Conservation (phyloP, 2,888 invertebrate species). For the Liopterus haemorrhoidalis region DNA sequence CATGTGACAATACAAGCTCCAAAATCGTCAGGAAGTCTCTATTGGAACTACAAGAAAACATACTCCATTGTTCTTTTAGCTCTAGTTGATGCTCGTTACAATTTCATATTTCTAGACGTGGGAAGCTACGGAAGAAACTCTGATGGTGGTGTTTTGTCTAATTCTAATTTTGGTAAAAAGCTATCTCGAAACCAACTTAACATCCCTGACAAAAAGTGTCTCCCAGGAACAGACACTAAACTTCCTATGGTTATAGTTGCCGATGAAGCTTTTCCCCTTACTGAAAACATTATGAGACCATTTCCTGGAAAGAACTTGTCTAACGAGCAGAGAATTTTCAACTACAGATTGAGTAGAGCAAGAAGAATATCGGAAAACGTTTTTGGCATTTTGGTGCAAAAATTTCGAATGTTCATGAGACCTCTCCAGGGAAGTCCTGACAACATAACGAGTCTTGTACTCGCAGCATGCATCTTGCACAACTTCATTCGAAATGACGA, state of each 20-base stretch:
- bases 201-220: too few species aligned
- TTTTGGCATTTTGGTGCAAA: slow-evolving; percentile 3
- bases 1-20: neutral
- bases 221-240: too few species aligned
- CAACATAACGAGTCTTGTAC: too few species aligned
- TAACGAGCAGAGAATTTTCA: neutral
- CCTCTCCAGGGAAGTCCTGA: too few species aligned
- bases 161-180: too few species aligned
- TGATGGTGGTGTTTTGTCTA: neutral
- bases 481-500: too few species aligned
- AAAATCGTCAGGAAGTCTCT: neutral
- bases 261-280: neutral
- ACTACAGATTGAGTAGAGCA: neutral
- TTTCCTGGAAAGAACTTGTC: neutral
- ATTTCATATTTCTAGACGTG: neutral
- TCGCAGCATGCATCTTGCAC: too few species aligned
- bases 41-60: slow-evolving; percentile 5
- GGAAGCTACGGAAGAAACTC: neutral
- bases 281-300: neutral
- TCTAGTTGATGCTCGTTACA: neutral
- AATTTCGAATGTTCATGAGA: too few species aligned
- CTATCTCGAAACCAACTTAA: too few species aligned
- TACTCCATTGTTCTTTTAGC: slow-evolving; percentile 1
- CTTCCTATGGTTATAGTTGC: neutral
- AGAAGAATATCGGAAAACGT: slow-evolving; percentile 1